These are phyloP conservation scores for Smutsia temminckii DNA, from an alignment of 2,797 vertebrate genomes.

Conservation along the genomic window DNA sequence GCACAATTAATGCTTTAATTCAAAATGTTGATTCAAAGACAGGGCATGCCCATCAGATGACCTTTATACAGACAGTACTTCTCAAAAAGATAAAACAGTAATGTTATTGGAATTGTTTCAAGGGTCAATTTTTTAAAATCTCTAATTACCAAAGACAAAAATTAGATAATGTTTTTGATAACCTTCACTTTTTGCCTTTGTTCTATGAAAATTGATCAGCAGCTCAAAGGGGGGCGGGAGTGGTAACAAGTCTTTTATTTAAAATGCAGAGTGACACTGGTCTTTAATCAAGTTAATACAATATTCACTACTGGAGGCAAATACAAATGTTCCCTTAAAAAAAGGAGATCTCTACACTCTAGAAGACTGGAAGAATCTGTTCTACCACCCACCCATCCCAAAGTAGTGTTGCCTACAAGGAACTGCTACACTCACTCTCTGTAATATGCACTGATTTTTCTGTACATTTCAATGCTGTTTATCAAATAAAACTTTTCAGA, in stretches of 20 bases:
- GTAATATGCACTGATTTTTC: background rate
- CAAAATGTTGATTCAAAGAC: constrained; percentile 54
- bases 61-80: background rate
- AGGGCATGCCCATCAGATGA: background rate
- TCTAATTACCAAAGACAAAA: background rate
- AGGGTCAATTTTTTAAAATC: background rate
- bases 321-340: background rate
- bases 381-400: background rate
- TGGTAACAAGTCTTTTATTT: background rate
- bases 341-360: background rate
- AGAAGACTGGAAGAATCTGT: background rate
- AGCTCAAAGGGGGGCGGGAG: background rate
- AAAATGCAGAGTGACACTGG: background rate
- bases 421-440: background rate
- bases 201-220: background rate
- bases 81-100: background rate
- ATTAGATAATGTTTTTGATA: background rate
- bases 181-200: background rate
- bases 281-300: constrained; percentile 7
- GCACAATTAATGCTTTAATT: constrained; percentile 20
- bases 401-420: background rate
- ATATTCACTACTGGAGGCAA: background rate
- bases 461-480: background rate
- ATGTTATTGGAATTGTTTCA: background rate
- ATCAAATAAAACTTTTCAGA: background rate